Conservation (phyloP, 2,113 vertebrate genomes). For the Garra rufa region DNA sequence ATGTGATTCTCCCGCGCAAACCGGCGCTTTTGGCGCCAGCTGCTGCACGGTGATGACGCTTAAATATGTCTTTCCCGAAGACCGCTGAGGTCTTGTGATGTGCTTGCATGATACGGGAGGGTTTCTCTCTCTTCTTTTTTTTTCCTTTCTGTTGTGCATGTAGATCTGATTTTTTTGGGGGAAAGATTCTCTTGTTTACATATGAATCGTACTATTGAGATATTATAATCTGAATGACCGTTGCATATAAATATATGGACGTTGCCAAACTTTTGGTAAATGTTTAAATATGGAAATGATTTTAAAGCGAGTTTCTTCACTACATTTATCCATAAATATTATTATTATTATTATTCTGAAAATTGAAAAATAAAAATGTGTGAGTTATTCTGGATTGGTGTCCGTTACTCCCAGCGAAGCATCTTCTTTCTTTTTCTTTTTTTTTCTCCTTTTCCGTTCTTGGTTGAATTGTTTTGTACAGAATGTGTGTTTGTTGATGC, state of each 20-base stretch:
- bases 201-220: conserved; percentile 86
- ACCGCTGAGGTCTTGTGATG: conserved; percentile 65
- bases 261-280: conserved; percentile 94
- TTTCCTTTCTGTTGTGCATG: conserved; percentile 77
- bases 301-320: conserved; percentile 79
- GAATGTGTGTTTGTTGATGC: conserved; percentile 87
- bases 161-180: conserved; percentile 80
- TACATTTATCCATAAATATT: conserved; percentile 79
- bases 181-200: conserved; percentile 92
- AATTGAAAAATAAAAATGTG: conserved; percentile 51
- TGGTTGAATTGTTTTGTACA: conserved; percentile 83
- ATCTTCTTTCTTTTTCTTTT: conserved; percentile 70
- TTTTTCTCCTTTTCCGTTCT: conserved; percentile 69
- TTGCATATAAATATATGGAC: conserved; percentile 71
- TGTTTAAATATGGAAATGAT: conserved; percentile 74
- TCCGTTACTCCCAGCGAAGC: conserved; percentile 81
- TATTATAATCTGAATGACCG: conserved; percentile 67
- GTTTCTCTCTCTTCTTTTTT: conserved; percentile 59
- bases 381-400: conserved; percentile 80
- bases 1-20: conserved; percentile 67
- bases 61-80: conserved; percentile 42
- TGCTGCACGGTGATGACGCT: conserved; percentile 86
- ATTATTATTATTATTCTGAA: conserved; percentile 61
- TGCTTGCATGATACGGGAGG: conserved; percentile 89
- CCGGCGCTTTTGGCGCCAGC: conserved; percentile 81